Conservation (phyloP, 2,113 vertebrate genomes). For the Motacilla alba region DNA sequence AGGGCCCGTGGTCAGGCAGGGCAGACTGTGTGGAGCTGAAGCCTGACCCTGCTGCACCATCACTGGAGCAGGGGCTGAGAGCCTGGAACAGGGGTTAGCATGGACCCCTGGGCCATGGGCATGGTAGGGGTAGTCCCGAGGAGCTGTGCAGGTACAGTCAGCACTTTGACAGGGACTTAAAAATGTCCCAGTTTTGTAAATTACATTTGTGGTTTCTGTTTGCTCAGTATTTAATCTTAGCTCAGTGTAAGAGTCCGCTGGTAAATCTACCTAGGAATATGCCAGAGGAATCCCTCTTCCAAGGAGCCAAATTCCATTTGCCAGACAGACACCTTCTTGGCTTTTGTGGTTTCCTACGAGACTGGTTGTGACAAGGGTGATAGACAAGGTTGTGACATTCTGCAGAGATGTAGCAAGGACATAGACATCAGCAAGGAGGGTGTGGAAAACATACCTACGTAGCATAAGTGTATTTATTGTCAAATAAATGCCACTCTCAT, state of each 20-base stretch:
- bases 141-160: neutral
- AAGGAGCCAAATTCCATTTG: neutral
- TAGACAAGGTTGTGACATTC: neutral
- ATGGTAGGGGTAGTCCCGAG: rapidly evolving
- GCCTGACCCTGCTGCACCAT: rapidly evolving
- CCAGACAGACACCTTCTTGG: neutral
- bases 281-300: neutral
- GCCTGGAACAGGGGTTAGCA: neutral
- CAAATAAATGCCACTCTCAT: neutral
- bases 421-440: neutral
- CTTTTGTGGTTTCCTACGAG: neutral
- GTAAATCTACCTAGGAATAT: neutral
- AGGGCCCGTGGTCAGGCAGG: neutral
- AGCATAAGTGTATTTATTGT: neutral
- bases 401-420: neutral
- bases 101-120: neutral
- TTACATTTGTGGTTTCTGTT: neutral
- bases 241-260: neutral
- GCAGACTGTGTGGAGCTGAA: neutral
- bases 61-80: neutral
- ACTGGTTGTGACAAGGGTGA: neutral
- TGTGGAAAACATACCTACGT: neutral
- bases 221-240: neutral
- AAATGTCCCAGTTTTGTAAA: neutral
- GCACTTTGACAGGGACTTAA: neutral